Conservation (phyloP, 2,888 invertebrate genomes). For the Punctoribates punctum region DNA sequence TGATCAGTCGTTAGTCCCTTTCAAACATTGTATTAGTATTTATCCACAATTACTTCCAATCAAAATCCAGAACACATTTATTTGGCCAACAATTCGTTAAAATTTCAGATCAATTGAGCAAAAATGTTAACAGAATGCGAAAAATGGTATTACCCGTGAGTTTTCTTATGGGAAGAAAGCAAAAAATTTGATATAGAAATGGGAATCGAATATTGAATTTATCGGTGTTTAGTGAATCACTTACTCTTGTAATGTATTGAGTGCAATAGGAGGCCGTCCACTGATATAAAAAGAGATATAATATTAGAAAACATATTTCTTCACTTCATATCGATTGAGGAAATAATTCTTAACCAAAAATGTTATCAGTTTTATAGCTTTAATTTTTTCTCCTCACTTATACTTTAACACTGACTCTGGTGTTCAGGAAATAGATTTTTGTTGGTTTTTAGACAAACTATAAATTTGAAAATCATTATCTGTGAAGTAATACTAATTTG, state of each 20-base stretch:
- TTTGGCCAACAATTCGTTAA: no score
- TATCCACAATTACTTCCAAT: no score
- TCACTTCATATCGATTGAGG: constrained; percentile 11
- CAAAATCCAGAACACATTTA: no score
- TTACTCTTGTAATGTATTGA: constrained; percentile 4
- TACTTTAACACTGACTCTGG: neutral
- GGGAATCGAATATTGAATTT: no score
- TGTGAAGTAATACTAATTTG: constrained; percentile 9
- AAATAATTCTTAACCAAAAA: constrained; percentile 15
- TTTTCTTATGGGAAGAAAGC: no score
- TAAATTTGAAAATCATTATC: constrained; percentile 10
- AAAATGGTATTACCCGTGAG: no score
- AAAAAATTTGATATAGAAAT: no score
- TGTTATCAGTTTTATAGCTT: constrained; percentile 13
- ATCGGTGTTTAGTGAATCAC: constrained; percentile 6
- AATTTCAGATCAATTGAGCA: no score
- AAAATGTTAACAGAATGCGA: no score
- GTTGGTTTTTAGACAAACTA: neutral
- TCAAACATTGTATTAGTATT: neutral
- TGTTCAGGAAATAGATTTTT: constrained; percentile 15
- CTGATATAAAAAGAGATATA: neutral
- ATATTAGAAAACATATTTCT: constrained; percentile 12
- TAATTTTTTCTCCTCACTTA: neutral
- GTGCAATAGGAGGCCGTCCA: neutral
- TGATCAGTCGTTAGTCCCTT: neutral